Conservation (phyloP, 2,888 invertebrate species). For the Sepioteuthis lessoniana region DNA sequence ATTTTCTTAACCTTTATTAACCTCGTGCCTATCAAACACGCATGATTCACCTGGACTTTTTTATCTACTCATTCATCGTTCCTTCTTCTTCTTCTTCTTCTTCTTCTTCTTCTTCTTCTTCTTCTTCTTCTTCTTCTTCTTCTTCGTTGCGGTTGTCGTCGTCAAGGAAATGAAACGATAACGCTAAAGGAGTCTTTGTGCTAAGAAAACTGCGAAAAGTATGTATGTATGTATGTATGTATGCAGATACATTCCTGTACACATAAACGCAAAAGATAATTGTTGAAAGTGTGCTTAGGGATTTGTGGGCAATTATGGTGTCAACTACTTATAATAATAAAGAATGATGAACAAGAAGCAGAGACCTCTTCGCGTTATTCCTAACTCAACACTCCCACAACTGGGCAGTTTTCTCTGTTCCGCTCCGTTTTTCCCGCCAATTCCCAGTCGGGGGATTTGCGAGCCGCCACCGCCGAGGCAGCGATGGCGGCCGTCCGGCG, state of each 20-base stretch:
- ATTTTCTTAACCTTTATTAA: too few species aligned
- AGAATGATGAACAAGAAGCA: slow-evolving; percentile 10
- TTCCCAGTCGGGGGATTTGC: slow-evolving; percentile 25
- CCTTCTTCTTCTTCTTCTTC: background rate
- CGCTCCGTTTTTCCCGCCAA: slow-evolving; percentile 33
- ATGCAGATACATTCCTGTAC: background rate
- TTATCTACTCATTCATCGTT: background rate
- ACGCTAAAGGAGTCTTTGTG: background rate
- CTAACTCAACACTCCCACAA: background rate
- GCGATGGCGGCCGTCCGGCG: slow-evolving; percentile 11
- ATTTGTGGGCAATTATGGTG: slow-evolving; percentile 18
- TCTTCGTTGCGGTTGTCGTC: too few species aligned
- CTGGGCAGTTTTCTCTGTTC: background rate
- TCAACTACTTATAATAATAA: slow-evolving; percentile 14
- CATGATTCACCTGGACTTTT: too few species aligned
- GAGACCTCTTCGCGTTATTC: background rate
- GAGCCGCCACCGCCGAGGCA: background rate
- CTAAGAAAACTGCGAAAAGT: background rate
- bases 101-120: background rate
- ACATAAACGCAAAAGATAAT: background rate
- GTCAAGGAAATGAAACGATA: background rate
- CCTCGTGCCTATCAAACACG: too few species aligned
- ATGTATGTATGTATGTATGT: background rate
- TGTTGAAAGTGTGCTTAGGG: slow-evolving; percentile 11
- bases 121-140: background rate